Evolutionary conservation across 2,888 invertebrate genomes (phyloP), one percentile per base, ranked within the genome.

Genomic region (Cerceris ruficornis): DNA sequence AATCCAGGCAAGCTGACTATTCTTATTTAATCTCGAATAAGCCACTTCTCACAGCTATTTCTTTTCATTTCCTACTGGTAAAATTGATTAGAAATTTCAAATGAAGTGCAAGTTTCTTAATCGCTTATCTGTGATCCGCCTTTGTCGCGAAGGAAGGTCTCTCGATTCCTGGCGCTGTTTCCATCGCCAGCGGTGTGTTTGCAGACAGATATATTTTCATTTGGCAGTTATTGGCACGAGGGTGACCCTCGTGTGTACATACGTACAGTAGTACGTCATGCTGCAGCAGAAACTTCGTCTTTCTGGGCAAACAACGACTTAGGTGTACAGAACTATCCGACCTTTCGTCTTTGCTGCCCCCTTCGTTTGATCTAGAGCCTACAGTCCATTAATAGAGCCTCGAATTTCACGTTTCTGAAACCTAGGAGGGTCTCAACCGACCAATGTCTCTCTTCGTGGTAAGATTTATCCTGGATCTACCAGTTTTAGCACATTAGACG

Each of bases 161-260:
- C 71, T 46, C 58, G 73, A 61, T 50, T 69, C 52, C 65, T 54
- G 74, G 62, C 75, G 61, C 67, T 75, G 72, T 80, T 81, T 80
- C 82, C 77, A 83, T 75, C 80, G 82, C 86, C 85, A 77, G 80
- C 81, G 88, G 88, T 78, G 50, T 92, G 89, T 92, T 92, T 92
- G 88, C 89, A 79, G 87, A 91, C 91, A 92, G 91, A 92, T 92
- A 92, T 91, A 92, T 92, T 92, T 92, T 92, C 92, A 92, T 92
- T 92, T 91, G 91, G 91, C 89, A 91, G 91, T 91, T 92, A 92
- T 92, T 92, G 92, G 90, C 88, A 89, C 88, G 88, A 88, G 87
- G 86, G 86, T 84, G 81, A 76, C 74, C 74, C 71, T 64, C 69
- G 49, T 81, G 81, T 82, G 82, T 87, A 86, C 85, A 84, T 76